phyloP scores from a whole-genome alignment of 2,797 vertebrate genomes.

The Sebastes reedi region DNA sequence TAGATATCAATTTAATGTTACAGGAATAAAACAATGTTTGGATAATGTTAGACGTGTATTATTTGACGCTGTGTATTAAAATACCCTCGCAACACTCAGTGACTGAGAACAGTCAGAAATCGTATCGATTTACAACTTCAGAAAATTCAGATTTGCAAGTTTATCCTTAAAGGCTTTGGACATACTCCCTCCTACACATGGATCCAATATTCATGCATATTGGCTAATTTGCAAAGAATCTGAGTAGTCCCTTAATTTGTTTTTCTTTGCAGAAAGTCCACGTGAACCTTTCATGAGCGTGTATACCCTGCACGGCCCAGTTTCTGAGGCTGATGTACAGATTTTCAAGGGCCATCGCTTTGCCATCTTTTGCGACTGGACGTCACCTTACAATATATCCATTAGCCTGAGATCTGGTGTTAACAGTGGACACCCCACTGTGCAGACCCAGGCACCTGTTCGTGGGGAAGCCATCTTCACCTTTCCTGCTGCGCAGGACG shows the following conservation, averaged over 20 bases:
- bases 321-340: accelerated
- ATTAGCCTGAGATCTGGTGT: neutral
- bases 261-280: conserved; percentile 5
- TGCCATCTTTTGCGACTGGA: neutral
- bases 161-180: neutral
- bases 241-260: neutral
- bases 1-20: neutral
- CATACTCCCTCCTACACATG: neutral
- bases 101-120: neutral
- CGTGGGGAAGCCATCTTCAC: neutral
- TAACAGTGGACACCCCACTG: accelerated
- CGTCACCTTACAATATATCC: neutral
- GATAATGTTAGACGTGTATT: neutral
- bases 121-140: neutral
- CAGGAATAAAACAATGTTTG: neutral
- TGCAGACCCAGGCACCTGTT: neutral
- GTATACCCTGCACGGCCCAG: accelerated
- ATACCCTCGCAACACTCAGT: neutral
- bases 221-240: neutral
- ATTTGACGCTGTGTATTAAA: neutral
- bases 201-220: neutral
- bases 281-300: accelerated
- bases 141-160: neutral
- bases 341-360: conserved; percentile 1
- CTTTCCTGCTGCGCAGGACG: conserved; percentile 9